Evolutionary conservation across 2,113 vertebrate genomes (phyloP).

Genomic region (Fregetta grallaria): DNA sequence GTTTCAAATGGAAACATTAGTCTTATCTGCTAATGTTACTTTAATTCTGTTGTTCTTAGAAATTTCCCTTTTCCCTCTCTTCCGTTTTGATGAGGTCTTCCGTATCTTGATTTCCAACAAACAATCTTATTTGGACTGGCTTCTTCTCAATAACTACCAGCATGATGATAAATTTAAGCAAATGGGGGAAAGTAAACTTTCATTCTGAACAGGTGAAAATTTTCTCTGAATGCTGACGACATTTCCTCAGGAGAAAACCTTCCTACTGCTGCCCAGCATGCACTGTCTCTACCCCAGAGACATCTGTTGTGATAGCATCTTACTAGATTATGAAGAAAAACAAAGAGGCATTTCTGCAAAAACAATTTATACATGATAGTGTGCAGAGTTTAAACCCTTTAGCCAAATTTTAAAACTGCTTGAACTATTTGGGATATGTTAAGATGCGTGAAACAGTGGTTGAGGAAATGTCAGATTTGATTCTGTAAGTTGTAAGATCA

Average conservation of each 20-base stretch:
- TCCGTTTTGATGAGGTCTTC: background rate
- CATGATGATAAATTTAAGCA: background rate
- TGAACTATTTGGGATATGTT: background rate
- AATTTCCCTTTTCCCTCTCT: background rate
- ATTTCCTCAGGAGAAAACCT: constrained; percentile 1
- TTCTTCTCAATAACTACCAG: background rate
- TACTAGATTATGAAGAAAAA: background rate
- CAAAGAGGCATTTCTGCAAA: background rate
- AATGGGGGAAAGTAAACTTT: constrained; percentile 9
- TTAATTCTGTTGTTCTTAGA: background rate
- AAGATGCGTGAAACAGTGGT: background rate
- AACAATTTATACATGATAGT: accelerated
- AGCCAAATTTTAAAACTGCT: background rate
- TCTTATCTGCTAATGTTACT: background rate
- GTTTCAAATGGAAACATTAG: background rate
- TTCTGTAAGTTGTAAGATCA: background rate
- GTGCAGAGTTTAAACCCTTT: background rate
- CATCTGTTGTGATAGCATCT: background rate
- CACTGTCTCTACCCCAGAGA: background rate
- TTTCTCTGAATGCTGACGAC: constrained; percentile 32
- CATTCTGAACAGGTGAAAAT: constrained; percentile 25
- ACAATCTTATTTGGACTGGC: background rate
- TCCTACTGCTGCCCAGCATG: background rate
- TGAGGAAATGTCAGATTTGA: background rate
- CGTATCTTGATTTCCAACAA: background rate